Evolutionary conservation across 2,888 invertebrate species (phyloP).

Genomic region (Drosophila tanythrix): DNA sequence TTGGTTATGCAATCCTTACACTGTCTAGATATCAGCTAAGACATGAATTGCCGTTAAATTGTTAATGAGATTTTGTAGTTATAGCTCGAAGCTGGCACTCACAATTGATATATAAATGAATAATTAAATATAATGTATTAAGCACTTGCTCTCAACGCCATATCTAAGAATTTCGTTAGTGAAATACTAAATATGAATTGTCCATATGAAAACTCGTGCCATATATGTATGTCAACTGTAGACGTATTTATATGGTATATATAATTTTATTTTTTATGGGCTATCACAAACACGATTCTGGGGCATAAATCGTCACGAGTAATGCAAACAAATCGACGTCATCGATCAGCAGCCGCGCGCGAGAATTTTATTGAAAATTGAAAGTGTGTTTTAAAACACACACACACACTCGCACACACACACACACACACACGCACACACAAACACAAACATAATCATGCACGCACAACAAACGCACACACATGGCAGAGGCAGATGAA

Average conservation of each 20-base stretch:
- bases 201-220: constrained; percentile 35
- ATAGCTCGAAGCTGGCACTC: not conserved
- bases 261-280: constrained; percentile 51
- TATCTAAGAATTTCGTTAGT: constrained; percentile 1
- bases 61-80: constrained; percentile 2
- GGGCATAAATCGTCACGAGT: constrained; percentile 70
- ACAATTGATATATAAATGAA: not conserved
- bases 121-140: constrained; percentile 16
- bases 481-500: constrained; percentile 67
- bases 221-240: constrained; percentile 33
- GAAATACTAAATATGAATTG: constrained; percentile 26
- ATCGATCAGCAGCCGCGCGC: constrained; percentile 67
- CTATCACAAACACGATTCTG: constrained; percentile 68
- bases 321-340: constrained; percentile 72
- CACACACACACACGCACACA: constrained; percentile 19
- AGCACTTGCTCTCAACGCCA: constrained; percentile 20
- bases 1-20: not conserved
- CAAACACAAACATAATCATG: constrained; percentile 15
- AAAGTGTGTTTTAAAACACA: constrained; percentile 70
- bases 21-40: constrained; percentile 14
- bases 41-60: constrained; percentile 28
- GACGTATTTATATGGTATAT: constrained; percentile 47
- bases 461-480: constrained; percentile 34
- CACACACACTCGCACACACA: constrained; percentile 38
- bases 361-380: constrained; percentile 76